These are phyloP conservation scores for Vidua macroura DNA, from an alignment of 2,113 vertebrate genomes.

Conservation along the genomic window DNA sequence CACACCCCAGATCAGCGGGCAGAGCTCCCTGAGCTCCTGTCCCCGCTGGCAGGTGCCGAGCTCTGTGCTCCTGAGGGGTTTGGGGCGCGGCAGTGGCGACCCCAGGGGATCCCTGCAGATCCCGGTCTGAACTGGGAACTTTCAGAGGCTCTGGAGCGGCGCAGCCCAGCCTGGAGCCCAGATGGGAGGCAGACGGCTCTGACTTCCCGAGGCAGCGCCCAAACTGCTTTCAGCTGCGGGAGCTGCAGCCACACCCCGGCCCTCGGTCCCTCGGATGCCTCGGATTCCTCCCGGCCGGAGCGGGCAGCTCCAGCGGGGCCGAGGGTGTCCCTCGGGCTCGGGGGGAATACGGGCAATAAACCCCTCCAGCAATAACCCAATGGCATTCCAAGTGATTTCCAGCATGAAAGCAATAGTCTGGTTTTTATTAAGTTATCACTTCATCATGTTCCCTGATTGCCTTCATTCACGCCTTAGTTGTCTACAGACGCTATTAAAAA, in stretches of 20 bases:
- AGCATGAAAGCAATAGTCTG: not conserved
- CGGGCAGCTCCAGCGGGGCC: not conserved
- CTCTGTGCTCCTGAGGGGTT: not conserved
- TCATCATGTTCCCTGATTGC: not conserved
- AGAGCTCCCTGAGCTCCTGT: not conserved
- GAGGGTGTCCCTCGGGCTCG: not conserved
- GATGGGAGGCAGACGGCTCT: not conserved
- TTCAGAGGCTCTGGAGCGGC: not conserved
- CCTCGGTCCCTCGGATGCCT: accelerated
- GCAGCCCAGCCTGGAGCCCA: not conserved
- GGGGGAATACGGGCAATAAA: not conserved
- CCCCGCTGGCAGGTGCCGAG: not conserved
- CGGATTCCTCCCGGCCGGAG: not conserved
- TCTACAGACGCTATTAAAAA: not conserved
- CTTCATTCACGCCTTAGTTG: not conserved
- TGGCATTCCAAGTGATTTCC: not conserved
- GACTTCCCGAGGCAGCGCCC: not conserved
- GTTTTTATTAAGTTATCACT: constrained; percentile 40
- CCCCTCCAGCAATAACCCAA: not conserved
- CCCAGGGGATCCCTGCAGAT: accelerated
- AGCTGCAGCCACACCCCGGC: not conserved
- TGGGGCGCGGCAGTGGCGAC: accelerated
- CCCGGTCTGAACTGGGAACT: accelerated
- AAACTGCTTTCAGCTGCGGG: not conserved
- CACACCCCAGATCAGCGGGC: not conserved